Base-by-base conservation (phyloP, 2,113 vertebrate species). In the Cephalopholis sonnerati region DNA sequence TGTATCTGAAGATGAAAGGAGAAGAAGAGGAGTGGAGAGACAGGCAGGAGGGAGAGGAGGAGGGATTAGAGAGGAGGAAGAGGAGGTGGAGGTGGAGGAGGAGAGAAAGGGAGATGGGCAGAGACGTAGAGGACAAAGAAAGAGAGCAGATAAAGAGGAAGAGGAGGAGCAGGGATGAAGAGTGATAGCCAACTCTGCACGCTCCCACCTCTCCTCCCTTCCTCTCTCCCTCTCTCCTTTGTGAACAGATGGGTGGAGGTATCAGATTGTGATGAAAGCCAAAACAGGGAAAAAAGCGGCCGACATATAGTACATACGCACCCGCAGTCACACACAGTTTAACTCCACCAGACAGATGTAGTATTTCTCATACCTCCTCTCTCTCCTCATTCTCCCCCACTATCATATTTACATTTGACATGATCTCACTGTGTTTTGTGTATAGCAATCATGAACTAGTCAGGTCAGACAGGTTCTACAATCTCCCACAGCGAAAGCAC, bases 241-340 rank as follows among this genome's bases (percentile, higher is more conserved):
- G 79, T 92, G 91, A 93, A 91, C 93, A 94, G 93, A 94, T 95
- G 93, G 93, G 90, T 90, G 84, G 85, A 93, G 90, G 90, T 94
- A 93, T 93, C 91, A 86, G 77, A 90, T 90, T 90, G 83, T 91
- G 86, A 92, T 87, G 89, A 88, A 89, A 92, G 74, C 77, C 87
- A 84, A 90, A 87, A 67, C 24, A 51, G 24, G 10, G 77, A 59
- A 29, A 81, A 82, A 44, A 41, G 25, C 20, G 61, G 32, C 67
- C 8, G 53, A 70, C 65, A 70, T 64, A 71, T 36, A 61, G 48
- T 48, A 71, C 41, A 74, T 12, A 73, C 65, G 57, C 76, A 57
- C 55, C 1, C 9, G 17, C 24, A 78, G 54, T 68, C 61, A 77
- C 77, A 65, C 67, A 62, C 62, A 65, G 53, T 39, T 24, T 77